Conservation (phyloP, 2,113 vertebrate species). For the Clarias magur region DNA sequence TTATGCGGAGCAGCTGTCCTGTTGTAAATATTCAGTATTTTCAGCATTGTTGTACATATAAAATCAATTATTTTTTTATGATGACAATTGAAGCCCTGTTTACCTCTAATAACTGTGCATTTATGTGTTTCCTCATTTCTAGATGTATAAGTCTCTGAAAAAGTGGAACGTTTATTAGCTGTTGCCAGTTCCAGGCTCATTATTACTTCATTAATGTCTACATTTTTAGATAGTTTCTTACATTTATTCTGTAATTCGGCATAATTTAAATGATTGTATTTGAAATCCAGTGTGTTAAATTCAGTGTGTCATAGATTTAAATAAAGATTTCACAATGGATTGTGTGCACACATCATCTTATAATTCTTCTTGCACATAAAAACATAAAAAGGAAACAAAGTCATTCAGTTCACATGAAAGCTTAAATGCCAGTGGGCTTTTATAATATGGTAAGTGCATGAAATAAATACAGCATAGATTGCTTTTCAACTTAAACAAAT, state of each 20-base stretch:
- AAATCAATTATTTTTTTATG: slow-evolving; percentile 77
- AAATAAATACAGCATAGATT: slow-evolving; percentile 69
- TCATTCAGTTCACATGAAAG: slow-evolving; percentile 33
- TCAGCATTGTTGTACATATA: slow-evolving; percentile 65
- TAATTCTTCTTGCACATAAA: background rate
- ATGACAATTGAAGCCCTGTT: slow-evolving; percentile 61
- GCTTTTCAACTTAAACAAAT: slow-evolving; percentile 63
- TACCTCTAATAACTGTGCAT: slow-evolving; percentile 48
- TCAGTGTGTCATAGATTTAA: background rate
- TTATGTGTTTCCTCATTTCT: slow-evolving; percentile 48
- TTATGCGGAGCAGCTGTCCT: slow-evolving; percentile 20
- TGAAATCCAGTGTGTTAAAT: slow-evolving; percentile 4
- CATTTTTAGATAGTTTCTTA: background rate
- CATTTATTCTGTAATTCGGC: background rate
- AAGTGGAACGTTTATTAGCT: slow-evolving; percentile 1
- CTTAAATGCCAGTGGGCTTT: slow-evolving; percentile 57
- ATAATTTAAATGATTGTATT: background rate
- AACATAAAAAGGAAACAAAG: background rate
- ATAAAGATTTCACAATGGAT: background rate
- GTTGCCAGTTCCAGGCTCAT: slow-evolving; percentile 19
- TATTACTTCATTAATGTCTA: background rate
- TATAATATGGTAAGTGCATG: slow-evolving; percentile 68
- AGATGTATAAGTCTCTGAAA: background rate
- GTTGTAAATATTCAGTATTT: slow-evolving; percentile 60
- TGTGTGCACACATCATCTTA: background rate